Conservation (phyloP, 2,888 invertebrate genomes). For the Drosophila robusta region DNA sequence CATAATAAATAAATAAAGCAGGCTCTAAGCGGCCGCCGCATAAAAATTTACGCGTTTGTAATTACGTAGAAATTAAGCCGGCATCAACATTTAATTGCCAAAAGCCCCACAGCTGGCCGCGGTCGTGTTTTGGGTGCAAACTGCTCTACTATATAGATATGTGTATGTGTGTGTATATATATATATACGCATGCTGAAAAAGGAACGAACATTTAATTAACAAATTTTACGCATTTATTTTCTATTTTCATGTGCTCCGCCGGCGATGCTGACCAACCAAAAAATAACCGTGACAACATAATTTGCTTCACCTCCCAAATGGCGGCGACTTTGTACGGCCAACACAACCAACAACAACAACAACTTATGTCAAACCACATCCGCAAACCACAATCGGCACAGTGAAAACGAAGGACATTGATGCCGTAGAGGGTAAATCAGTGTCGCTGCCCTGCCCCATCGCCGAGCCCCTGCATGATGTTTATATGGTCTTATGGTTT, state of each 20-base stretch:
- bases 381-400: constrained; percentile 47
- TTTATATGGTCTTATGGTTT: constrained; percentile 97
- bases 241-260: constrained; percentile 70
- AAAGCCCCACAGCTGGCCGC: constrained; percentile 39
- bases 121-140: constrained; percentile 4
- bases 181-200: constrained; percentile 42
- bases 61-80: constrained; percentile 75
- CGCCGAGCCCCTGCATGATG: constrained; percentile 92
- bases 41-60: constrained; percentile 75
- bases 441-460: constrained; percentile 95
- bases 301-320: constrained; percentile 56
- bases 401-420: constrained; percentile 92
- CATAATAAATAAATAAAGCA: constrained; percentile 66
- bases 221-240: constrained; percentile 80
- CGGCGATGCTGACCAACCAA: constrained; percentile 61
- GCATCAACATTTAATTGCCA: constrained; percentile 78
- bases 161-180: background rate
- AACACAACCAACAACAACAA: constrained; percentile 32
- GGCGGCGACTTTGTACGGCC: constrained; percentile 32
- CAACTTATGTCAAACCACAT: constrained; percentile 43
- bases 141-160: background rate
- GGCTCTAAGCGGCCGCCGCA: constrained; percentile 43
- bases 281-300: constrained; percentile 66
- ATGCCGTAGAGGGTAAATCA: constrained; percentile 94
- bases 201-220: constrained; percentile 73